A percentile compares a stretch with the other conserved stretches of the same genome.
phyloP scores from a whole-genome alignment of 2,888 invertebrate genomes.

The Muscina levida region DNA sequence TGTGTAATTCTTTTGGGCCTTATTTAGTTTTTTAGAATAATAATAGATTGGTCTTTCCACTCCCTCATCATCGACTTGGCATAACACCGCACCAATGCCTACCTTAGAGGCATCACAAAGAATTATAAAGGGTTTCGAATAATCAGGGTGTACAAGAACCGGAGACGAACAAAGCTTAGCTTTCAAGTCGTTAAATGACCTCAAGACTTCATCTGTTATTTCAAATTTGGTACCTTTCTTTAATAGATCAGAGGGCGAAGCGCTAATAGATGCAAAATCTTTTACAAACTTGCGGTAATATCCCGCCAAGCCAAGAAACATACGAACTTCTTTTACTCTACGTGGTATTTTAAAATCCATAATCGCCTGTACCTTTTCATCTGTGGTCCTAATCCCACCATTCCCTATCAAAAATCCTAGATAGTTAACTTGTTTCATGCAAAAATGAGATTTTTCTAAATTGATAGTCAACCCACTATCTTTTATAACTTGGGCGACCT shows the following conservation, averaged over 20 bases:
- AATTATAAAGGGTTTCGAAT: too few relatives aligned
- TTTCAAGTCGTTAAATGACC: background rate
- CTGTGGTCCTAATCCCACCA: background rate
- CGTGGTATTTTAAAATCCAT: background rate
- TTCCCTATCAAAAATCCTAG: slow-evolving; percentile 8
- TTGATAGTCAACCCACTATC: too few relatives aligned
- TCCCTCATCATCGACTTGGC: too few relatives aligned
- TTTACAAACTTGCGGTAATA: slow-evolving; percentile 60
- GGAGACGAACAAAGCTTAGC: too few relatives aligned
- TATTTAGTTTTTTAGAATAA: too few relatives aligned
- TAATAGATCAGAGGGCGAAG: slow-evolving; percentile 50
- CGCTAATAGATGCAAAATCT: slow-evolving; percentile 42
- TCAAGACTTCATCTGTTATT: slow-evolving; percentile 32
- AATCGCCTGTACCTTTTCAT: slow-evolving; percentile 15
- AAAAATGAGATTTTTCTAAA: too few relatives aligned
- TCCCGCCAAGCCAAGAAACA: slow-evolving; percentile 56
- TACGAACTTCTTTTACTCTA: background rate
- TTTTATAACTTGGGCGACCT: too few relatives aligned
- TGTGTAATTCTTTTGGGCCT: slow-evolving; percentile 50
- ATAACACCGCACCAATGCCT: too few relatives aligned
- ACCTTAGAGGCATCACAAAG: too few relatives aligned
- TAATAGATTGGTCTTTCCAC: too few relatives aligned
- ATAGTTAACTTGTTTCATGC: too few relatives aligned
- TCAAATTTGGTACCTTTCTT: slow-evolving; percentile 34
- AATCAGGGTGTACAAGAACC: too few relatives aligned